phyloP scores from a whole-genome alignment of 2,888 invertebrate species.

The Protonemura montana region DNA sequence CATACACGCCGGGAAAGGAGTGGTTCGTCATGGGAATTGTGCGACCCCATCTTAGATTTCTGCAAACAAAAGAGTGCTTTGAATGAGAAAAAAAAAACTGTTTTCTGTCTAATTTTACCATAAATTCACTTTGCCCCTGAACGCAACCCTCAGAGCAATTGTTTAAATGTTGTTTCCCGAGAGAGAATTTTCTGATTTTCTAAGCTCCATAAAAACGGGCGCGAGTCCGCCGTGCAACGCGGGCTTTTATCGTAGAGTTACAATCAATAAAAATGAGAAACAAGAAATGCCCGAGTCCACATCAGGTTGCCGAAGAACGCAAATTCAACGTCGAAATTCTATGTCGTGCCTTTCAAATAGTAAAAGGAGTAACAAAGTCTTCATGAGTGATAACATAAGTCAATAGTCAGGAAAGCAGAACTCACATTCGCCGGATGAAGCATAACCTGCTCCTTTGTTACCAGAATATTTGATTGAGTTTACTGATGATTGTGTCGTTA shows the following conservation, averaged over 20 bases:
- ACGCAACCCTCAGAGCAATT: not conserved
- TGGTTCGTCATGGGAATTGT: not conserved
- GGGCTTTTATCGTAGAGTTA: not conserved
- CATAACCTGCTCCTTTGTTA: constrained; percentile 9
- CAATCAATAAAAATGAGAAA: not conserved
- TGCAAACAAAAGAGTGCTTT: not conserved
- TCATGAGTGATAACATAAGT: not conserved
- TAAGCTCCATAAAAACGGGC: not conserved
- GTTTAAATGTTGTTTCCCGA: not conserved
- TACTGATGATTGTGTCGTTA: constrained; percentile 29
- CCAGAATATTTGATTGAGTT: not conserved
- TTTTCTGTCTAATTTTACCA: not conserved
- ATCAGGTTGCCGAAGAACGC: not conserved
- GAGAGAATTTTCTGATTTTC: not conserved
- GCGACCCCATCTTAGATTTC: not conserved
- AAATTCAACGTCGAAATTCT: not conserved
- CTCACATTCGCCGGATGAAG: not conserved
- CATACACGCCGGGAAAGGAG: not conserved
- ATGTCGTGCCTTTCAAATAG: not conserved
- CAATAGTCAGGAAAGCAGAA: not conserved
- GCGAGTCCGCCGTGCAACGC: not conserved
- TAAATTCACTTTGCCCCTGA: not conserved
- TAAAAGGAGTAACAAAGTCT: not conserved
- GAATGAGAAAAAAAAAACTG: not conserved
- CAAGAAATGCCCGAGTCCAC: not conserved